Conservation (phyloP, 1,140 invertebrate species). For the Drosophila serrata region DNA sequence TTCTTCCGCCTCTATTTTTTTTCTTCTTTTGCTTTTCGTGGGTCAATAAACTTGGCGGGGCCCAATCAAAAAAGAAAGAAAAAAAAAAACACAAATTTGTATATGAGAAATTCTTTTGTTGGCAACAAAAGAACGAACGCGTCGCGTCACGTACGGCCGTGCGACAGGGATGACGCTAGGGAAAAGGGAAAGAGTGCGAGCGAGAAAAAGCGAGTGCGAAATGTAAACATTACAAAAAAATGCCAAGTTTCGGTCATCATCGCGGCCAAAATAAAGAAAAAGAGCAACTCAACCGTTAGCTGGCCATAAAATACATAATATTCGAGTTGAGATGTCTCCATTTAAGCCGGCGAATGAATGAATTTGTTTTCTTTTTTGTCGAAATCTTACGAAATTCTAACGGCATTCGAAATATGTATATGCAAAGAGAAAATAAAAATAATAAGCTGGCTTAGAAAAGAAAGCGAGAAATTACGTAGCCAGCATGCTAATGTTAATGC, state of each 20-base stretch:
- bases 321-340: conserved; percentile 23
- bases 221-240: conserved; percentile 82
- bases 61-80: conserved; percentile 41
- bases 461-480: conserved; percentile 81
- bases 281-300: conserved; percentile 44
- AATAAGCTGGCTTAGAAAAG: conserved; percentile 57
- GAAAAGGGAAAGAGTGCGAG: conserved; percentile 3
- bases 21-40: conserved; percentile 49
- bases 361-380: conserved; percentile 56
- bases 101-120: conserved; percentile 79
- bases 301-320: conserved; percentile 38
- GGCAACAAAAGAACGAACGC: conserved; percentile 73
- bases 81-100: conserved; percentile 48
- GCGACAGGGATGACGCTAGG: conserved; percentile 17
- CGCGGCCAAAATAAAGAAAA: conserved; percentile 30
- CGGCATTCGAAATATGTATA: conserved; percentile 57
- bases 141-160: conserved; percentile 40
- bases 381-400: conserved; percentile 69
- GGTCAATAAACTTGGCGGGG: conserved; percentile 75
- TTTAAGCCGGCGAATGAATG: conserved; percentile 49
- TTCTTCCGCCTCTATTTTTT: conserved; percentile 53
- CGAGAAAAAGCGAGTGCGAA: conserved; percentile 55
- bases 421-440: conserved; percentile 44
- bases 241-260: conserved; percentile 55
- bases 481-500: conserved; percentile 74